Evolutionary conservation across 2,113 vertebrate genomes (phyloP).

Genomic region (Malurus elegans): DNA sequence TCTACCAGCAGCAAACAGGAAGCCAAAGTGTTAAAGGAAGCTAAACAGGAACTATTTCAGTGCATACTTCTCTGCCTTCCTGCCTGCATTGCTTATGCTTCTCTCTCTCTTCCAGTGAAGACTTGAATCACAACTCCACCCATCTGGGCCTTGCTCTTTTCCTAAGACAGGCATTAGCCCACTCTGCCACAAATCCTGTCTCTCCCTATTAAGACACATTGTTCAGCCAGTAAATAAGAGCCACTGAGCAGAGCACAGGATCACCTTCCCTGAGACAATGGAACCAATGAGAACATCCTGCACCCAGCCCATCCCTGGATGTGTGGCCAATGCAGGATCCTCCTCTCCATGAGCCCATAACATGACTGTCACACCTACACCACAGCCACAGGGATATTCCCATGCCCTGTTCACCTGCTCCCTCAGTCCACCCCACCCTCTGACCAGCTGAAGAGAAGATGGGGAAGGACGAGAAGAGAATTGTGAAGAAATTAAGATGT

Average conservation of each 20-base stretch:
- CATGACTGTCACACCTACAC: not conserved
- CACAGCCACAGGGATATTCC: not conserved
- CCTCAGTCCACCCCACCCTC: not conserved
- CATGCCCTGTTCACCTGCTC: not conserved
- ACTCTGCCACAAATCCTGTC: not conserved
- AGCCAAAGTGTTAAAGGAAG: not conserved
- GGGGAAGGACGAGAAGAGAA: not conserved
- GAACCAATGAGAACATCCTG: not conserved
- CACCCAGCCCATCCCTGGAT: not conserved
- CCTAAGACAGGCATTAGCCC: not conserved
- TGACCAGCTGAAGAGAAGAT: not conserved
- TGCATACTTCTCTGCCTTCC: not conserved
- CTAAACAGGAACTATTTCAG: not conserved
- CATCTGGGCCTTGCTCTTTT: not conserved
- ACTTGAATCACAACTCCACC: not conserved
- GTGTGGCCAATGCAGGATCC: not conserved
- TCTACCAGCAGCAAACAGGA: not conserved
- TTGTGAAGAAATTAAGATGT: not conserved
- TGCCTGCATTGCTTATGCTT: not conserved
- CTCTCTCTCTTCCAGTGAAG: not conserved
- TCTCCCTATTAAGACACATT: not conserved
- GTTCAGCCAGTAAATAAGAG: not conserved
- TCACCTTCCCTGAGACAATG: not conserved
- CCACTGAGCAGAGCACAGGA: not conserved
- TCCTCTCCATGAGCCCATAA: not conserved